Base-by-base conservation (phyloP, 1,140 invertebrate species). In the Colletes latitarsis region DNA sequence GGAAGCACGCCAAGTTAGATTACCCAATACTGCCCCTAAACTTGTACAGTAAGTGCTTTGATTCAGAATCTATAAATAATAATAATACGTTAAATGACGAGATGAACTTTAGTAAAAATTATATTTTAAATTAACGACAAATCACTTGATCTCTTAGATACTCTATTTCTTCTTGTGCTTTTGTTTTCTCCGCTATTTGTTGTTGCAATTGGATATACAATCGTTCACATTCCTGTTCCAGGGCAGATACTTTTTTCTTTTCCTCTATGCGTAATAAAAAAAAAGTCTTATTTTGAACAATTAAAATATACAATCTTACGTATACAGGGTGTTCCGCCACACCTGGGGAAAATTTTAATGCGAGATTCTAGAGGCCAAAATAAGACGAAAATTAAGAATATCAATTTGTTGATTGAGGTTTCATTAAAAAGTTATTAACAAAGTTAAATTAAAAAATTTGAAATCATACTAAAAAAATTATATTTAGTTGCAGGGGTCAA, bases 21-120 rank as follows among this genome's bases (percentile, higher is more conserved):
- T 91, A 14, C 92, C 89, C 82, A 92, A 80, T 55, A 91, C 88
- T 58, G 92, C 87, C 10, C 93, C 93, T 12, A 94, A 86, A 60
- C 86, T 90, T 46, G 92, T 89, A 75, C 91, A 92, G 85, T 91
- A 94, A 57, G 88, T 88, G 72, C 90, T 92, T 68, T 93, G 92
- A 49, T 88, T 87, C 30, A 84, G 78, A 72, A 90, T 82, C 89
- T 92, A 66, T 5, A 58, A 39, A 52, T 72, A 77, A 8, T 30
- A 30, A 71, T 15, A 14, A 39, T 6, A 39, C 39, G 17, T 52
- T 6, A 10, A 55, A 15, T 43, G 10, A 46, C 10, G 39, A 3
- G 39, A 41, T 4, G 12, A 46, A 66, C 49, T 19, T 21, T 15
- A 1, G 39, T 52, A 19, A 64, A 69, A 15, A 49, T 14, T 30